phyloP scores from a whole-genome alignment of 2,797 vertebrate species.

The Loriculus beryllinus region DNA sequence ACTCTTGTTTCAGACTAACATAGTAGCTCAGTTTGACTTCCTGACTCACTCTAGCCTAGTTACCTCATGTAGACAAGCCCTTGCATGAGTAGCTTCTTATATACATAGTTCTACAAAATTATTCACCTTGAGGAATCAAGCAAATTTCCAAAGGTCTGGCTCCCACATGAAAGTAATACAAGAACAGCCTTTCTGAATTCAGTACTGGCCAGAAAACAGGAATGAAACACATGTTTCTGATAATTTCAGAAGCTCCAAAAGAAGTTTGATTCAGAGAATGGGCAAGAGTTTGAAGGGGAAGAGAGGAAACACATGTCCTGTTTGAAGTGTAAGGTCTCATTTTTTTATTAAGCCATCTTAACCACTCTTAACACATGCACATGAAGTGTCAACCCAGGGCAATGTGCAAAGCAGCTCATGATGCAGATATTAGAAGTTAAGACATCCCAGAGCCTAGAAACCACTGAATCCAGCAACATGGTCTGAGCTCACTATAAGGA shows the following conservation, averaged over 20 bases:
- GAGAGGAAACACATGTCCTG: neutral
- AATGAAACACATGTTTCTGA: conserved; percentile 30
- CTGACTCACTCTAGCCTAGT: rapidly evolving
- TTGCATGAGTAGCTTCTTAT: neutral
- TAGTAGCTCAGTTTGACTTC: neutral
- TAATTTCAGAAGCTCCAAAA: conserved; percentile 52
- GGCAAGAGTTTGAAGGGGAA: neutral
- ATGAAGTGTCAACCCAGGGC: neutral
- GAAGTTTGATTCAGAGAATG: conserved; percentile 5
- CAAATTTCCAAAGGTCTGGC: conserved; percentile 6
- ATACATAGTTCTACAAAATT: neutral
- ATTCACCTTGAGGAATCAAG: conserved; percentile 48
- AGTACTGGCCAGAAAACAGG: conserved; percentile 10
- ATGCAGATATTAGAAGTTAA: neutral
- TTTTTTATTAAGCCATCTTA: conserved; percentile 35
- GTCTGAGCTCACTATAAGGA: neutral
- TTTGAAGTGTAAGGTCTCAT: conserved; percentile 37
- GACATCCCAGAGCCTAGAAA: neutral
- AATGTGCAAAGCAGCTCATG: neutral
- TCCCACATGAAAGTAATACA: conserved; percentile 17
- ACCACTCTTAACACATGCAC: neutral
- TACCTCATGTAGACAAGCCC: neutral
- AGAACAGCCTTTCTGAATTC: neutral
- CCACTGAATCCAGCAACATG: neutral
- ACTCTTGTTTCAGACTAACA: neutral